Percentiles rank a stretch among this genome's conserved stretches.
These are phyloP conservation scores for Riparia riparia DNA, from an alignment of 2,113 vertebrate genomes.

Conservation along the genomic window DNA sequence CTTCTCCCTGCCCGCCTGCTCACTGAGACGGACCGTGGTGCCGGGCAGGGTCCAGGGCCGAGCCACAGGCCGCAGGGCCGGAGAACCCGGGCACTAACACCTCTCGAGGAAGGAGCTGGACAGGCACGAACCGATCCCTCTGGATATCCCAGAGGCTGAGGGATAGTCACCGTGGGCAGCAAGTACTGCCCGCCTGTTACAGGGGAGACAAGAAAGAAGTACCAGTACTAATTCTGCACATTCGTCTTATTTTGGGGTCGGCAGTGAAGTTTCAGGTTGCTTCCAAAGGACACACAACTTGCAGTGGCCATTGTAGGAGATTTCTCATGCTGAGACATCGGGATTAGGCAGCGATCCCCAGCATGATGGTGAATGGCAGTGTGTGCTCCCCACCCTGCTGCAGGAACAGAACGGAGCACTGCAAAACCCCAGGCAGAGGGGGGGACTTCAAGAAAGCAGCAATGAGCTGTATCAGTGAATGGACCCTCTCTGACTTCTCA, in stretches of 20 bases:
- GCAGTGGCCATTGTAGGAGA: not conserved
- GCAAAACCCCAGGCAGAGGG: fast-evolving
- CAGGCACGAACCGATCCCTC: not conserved
- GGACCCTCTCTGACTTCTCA: not conserved
- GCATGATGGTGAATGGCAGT: fast-evolving
- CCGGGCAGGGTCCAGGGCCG: not conserved
- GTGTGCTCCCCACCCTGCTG: not conserved
- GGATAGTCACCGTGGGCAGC: not conserved
- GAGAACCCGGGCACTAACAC: fast-evolving
- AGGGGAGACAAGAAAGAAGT: not conserved
- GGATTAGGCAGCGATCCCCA: not conserved
- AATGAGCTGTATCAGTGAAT: not conserved
- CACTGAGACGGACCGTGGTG: too few relatives aligned
- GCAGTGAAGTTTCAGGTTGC: not conserved
- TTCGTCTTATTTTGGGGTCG: not conserved
- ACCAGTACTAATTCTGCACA: not conserved
- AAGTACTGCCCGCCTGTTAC: not conserved
- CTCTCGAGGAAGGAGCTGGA: not conserved
- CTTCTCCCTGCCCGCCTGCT: not conserved
- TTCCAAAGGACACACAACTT: not conserved
- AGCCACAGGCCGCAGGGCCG: not conserved
- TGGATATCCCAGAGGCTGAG: not conserved
- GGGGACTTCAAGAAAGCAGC: not conserved
- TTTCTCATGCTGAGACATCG: not conserved
- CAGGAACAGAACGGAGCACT: fast-evolving